phyloP scores from a whole-genome alignment of 2,113 vertebrate genomes.

The Chloropsis cyanopogon region DNA sequence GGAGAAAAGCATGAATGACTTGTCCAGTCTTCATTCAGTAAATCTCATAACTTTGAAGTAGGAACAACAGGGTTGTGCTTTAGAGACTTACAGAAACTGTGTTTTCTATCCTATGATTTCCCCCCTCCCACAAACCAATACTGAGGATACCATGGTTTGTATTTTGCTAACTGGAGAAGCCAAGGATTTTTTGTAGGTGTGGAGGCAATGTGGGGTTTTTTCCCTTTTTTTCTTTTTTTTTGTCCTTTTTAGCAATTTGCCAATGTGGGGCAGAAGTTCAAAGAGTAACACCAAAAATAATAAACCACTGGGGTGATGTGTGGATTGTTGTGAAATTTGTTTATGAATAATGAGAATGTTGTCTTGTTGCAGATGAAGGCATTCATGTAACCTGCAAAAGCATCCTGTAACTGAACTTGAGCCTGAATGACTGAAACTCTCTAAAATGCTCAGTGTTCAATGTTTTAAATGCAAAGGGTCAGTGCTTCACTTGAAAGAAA shows the following conservation, averaged over 20 bases:
- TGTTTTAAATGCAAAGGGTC: slow-evolving; percentile 44
- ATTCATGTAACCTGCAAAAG: slow-evolving; percentile 50
- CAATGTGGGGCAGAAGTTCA: neutral
- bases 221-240: neutral
- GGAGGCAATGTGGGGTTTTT: neutral
- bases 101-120: slow-evolving; percentile 79
- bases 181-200: slow-evolving; percentile 71
- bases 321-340: slow-evolving; percentile 39
- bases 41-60: slow-evolving; percentile 70
- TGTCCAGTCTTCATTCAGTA: slow-evolving; percentile 72
- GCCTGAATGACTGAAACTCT: slow-evolving; percentile 56
- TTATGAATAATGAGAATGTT: slow-evolving; percentile 24
- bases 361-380: slow-evolving; percentile 56
- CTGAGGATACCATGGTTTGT: slow-evolving; percentile 77
- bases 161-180: slow-evolving; percentile 76
- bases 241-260: slow-evolving; percentile 41
- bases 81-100: slow-evolving; percentile 80
- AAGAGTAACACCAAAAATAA: slow-evolving; percentile 54
- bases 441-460: slow-evolving; percentile 50
- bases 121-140: slow-evolving; percentile 42
- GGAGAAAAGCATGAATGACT: slow-evolving; percentile 79
- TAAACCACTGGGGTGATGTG: slow-evolving; percentile 48
- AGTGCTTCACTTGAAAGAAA: slow-evolving; percentile 64
- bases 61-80: slow-evolving; percentile 79
- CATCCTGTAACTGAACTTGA: slow-evolving; percentile 50